phyloP scores from a whole-genome alignment of 2,888 invertebrate genomes.

The Drosophila limbata region DNA sequence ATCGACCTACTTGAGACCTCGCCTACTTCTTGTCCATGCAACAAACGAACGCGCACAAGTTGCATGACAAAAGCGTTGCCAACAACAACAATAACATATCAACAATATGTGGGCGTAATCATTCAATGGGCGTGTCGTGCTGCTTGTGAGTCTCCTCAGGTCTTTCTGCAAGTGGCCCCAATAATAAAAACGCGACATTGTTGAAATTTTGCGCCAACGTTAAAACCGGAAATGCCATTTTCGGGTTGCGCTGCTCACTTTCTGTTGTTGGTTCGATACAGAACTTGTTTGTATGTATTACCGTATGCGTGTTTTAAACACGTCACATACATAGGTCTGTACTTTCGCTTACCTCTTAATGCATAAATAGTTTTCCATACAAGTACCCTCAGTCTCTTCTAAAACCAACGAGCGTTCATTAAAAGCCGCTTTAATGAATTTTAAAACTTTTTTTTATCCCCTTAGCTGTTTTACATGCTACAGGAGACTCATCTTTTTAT shows the following conservation, averaged over 20 bases:
- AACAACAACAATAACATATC: constrained; percentile 22
- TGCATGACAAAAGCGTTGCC: constrained; percentile 64
- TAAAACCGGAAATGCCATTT: constrained; percentile 75
- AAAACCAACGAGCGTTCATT: constrained; percentile 42
- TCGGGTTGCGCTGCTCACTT: constrained; percentile 34
- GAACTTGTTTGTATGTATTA: constrained; percentile 4
- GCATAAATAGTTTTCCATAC: constrained; percentile 43
- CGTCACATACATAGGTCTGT: neutral
- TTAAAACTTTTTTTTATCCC: constrained; percentile 28
- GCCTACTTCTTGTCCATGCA: constrained; percentile 56
- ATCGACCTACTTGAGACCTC: constrained; percentile 67
- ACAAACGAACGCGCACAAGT: constrained; percentile 54
- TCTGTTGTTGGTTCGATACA: constrained; percentile 60
- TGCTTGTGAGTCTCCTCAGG: constrained; percentile 21
- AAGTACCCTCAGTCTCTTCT: constrained; percentile 34
- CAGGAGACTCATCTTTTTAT: neutral
- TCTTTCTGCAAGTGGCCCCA: constrained; percentile 50
- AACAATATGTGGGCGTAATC: constrained; percentile 31
- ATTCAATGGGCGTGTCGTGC: constrained; percentile 35
- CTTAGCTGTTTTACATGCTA: neutral
- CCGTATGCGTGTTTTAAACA: too few relatives aligned
- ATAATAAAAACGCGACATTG: constrained; percentile 60
- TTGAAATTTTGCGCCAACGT: constrained; percentile 59
- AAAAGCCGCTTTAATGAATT: constrained; percentile 55
- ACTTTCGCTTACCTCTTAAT: constrained; percentile 55